phyloP scores from a whole-genome alignment of 2,113 vertebrate genomes.

The Ifrita kowaldi region DNA sequence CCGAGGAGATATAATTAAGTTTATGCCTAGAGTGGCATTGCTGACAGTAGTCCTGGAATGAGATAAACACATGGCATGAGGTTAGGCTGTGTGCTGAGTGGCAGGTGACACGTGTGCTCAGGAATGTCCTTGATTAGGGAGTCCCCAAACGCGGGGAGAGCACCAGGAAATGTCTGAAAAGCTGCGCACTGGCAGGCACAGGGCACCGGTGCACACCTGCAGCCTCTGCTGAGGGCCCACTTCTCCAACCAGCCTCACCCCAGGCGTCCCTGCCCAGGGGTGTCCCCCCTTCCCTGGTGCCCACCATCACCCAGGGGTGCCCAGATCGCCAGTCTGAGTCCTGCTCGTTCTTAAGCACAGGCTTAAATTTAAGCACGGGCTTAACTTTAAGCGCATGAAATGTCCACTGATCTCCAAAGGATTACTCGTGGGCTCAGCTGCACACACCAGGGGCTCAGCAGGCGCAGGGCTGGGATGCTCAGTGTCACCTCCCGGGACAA shows the following conservation, averaged over 20 bases:
- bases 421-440: background rate
- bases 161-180: rapidly evolving
- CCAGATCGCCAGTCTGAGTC: background rate
- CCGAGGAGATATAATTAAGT: constrained; percentile 57
- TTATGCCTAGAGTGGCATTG: constrained; percentile 32
- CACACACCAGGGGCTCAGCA: background rate
- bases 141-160: background rate
- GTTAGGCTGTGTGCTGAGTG: background rate
- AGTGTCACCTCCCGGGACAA: background rate
- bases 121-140: background rate
- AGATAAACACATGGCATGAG: background rate
- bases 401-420: background rate
- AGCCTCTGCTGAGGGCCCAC: background rate
- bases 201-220: rapidly evolving
- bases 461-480: background rate
- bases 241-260: background rate
- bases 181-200: rapidly evolving
- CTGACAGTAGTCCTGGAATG: constrained; percentile 32
- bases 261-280: background rate
- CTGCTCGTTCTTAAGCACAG: background rate
- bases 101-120: background rate
- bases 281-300: background rate
- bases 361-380: background rate
- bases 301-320: background rate
- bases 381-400: background rate